A percentile compares a stretch with the other conserved stretches of the same genome.
phyloP scores from a whole-genome alignment of 1,140 invertebrate species.

The Lamellibrachia luymesi region DNA sequence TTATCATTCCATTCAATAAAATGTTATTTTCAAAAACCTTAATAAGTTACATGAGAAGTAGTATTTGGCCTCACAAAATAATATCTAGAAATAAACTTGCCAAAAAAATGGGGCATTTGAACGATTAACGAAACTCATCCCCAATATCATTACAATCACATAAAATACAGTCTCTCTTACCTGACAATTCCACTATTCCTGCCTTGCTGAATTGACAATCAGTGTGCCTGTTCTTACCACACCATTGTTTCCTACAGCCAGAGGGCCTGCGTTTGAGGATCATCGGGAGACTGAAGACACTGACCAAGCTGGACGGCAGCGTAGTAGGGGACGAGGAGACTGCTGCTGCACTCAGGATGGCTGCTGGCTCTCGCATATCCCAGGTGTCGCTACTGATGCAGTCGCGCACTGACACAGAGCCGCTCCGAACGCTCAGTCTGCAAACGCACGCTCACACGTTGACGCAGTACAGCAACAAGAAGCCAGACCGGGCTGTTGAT shows the following conservation, averaged over 20 bases:
- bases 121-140: background rate
- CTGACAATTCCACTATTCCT: too few species aligned
- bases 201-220: too few species aligned
- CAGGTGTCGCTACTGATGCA: conserved; percentile 49
- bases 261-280: conserved; percentile 42
- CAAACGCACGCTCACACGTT: conserved; percentile 40
- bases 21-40: too few species aligned
- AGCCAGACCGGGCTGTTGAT: conserved; percentile 45
- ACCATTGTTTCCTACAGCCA: conserved; percentile 35
- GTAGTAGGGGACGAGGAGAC: conserved; percentile 46
- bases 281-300: conserved; percentile 48
- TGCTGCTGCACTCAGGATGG: conserved; percentile 45
- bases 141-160: background rate
- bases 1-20: too few species aligned
- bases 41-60: too few species aligned
- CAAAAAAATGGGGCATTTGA: too few species aligned
- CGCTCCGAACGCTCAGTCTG: conserved; percentile 45
- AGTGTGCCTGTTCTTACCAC: background rate
- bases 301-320: conserved; percentile 45
- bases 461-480: conserved; percentile 37
- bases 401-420: conserved; percentile 40
- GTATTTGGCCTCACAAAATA: too few species aligned
- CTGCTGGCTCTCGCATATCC: conserved; percentile 52
- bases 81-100: too few species aligned
- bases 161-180: background rate